Evolutionary conservation across 1,140 invertebrate species (phyloP).

Genomic region (Drosophila tropicalis): DNA sequence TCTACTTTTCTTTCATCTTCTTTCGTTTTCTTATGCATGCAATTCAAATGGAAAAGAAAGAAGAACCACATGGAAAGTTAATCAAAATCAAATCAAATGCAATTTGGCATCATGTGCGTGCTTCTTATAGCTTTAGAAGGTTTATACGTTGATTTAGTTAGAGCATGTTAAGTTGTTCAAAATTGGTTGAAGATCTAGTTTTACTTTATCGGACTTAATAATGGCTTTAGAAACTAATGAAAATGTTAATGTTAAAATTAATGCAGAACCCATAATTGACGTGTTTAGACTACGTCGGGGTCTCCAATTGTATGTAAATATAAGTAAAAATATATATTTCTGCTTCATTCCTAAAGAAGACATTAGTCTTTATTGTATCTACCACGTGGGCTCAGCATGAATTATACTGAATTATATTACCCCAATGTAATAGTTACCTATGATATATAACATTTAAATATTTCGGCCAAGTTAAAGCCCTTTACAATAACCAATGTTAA

Average conservation of each 20-base stretch:
- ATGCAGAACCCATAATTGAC: neutral
- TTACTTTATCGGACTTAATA: too few relatives aligned
- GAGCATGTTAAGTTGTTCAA: too few relatives aligned
- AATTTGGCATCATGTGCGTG: constrained; percentile 24
- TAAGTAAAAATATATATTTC: too few relatives aligned
- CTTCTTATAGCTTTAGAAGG: neutral
- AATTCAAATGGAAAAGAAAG: constrained; percentile 22
- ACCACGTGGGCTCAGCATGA: too few relatives aligned
- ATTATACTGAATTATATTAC: too few relatives aligned
- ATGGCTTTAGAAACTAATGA: too few relatives aligned
- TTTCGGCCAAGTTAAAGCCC: too few relatives aligned
- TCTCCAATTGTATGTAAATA: constrained; percentile 1
- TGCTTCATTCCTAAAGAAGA: too few relatives aligned
- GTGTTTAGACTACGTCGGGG: neutral
- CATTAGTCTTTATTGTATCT: too few relatives aligned
- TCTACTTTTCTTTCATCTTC: constrained; percentile 5
- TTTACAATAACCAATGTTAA: too few relatives aligned
- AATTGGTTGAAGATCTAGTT: neutral
- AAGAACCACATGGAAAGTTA: constrained; percentile 40
- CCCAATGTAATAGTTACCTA: too few relatives aligned
- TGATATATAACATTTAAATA: too few relatives aligned
- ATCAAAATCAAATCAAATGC: constrained; percentile 55
- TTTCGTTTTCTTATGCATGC: constrained; percentile 18
- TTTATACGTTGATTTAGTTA: neutral
- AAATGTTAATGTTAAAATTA: neutral